Base-by-base conservation (phyloP, 1,140 invertebrate species). In the Diplogasteroides magnus region DNA sequence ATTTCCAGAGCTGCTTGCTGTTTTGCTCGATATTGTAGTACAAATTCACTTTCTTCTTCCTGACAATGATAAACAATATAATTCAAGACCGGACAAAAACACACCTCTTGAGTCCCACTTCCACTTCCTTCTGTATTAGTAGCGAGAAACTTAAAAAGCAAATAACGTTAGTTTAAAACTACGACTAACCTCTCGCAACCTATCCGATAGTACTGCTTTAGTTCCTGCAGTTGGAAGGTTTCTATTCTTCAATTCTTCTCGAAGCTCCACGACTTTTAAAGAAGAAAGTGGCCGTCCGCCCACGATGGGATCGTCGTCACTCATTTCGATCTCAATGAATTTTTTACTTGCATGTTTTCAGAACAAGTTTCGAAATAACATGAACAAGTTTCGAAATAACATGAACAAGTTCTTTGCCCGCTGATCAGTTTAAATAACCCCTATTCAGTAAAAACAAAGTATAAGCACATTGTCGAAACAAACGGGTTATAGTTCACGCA, bases 151-250 rank as follows among this genome's bases (percentile, higher is more conserved):
- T n/a, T 68, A 67, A 67, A 67, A 14, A 13, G 25, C 68, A 68
- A 26, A 68, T 26, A 69, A 19, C 32, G 64, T 65, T 13, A 15
- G 28, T n/a, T n/a, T n/a, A n/a, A n/a, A n/a, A n/a, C n/a, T n/a
- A n/a, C n/a, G n/a, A n/a, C n/a, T n/a, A n/a, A 84, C 84, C 72
- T 82, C 78, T 81, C 79, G 83, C 23, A 85, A 77, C 61, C 84
- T 74, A 31, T 84, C 83, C 14, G 79, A 73, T 14, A 85, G 68
- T 32, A 83, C 82, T 32, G 74, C 76, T 75, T 85, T 85, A 48
- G 75, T 84, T 60, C 84, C 84, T 74, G 70, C 77, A 66, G 84
- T 85, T 31, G 84, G 80, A 14, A 85, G 74, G n/a, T 81, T 78
- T 71, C 83, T 71, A 76, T 82, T 83, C 29, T 84, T 83, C 11